Evolutionary conservation across 2,113 vertebrate genomes (phyloP).

Genomic region (Alces alces): DNA sequence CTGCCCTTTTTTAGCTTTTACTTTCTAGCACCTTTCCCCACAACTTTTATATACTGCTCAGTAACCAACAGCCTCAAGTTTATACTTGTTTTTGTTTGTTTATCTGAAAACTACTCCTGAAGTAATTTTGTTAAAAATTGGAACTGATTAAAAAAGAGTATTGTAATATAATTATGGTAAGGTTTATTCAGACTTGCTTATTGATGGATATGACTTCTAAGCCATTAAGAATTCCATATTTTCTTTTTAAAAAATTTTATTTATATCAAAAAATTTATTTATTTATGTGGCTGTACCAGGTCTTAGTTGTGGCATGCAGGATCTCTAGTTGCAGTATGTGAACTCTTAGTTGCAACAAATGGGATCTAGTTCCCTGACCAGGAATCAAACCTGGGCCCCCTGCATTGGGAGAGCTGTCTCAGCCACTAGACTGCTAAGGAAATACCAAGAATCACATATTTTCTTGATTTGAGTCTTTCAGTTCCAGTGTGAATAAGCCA

Average conservation of each 20-base stretch:
- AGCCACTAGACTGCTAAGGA: not conserved
- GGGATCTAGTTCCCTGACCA: not conserved
- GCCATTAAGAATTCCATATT: not conserved
- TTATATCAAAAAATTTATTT: not conserved
- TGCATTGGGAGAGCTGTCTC: not conserved
- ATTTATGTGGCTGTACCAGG: not conserved
- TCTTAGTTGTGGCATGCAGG: not conserved
- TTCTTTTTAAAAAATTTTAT: not conserved
- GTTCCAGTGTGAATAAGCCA: not conserved
- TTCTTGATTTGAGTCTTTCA: not conserved
- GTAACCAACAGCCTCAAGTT: not conserved
- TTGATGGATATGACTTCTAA: not conserved
- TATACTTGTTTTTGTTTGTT: not conserved
- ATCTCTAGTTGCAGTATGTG: not conserved
- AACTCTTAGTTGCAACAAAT: not conserved
- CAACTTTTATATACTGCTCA: not conserved
- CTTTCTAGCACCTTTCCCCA: not conserved
- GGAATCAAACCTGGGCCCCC: not conserved
- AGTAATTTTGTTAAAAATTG: not conserved
- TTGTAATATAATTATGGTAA: not conserved
- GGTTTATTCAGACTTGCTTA: not conserved
- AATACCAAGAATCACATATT: not conserved
- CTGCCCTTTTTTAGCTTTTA: not conserved
- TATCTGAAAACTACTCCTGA: not conserved
- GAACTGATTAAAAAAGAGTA: not conserved